phyloP scores from a whole-genome alignment of 2,888 invertebrate species.

The Thymelicus lineola region DNA sequence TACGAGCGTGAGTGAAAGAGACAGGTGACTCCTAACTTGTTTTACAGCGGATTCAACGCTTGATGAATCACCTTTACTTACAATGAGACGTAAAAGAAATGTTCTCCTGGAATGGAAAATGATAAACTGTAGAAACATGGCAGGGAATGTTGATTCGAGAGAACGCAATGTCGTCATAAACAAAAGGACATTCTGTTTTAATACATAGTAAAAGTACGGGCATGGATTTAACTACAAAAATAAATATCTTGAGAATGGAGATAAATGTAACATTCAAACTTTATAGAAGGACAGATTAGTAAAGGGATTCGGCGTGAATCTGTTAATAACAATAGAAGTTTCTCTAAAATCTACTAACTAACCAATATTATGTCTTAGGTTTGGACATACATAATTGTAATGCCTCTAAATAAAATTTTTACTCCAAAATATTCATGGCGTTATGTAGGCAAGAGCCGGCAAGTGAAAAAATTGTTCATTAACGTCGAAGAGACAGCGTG shows the following conservation, averaged over 20 bases:
- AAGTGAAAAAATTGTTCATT: conserved; percentile 19
- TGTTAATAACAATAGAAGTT: too few species aligned
- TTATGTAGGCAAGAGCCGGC: background rate
- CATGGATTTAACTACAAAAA: background rate
- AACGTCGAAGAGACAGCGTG: conserved; percentile 17
- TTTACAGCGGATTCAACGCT: conserved; percentile 22
- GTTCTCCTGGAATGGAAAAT: conserved; percentile 9
- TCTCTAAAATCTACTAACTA: too few species aligned
- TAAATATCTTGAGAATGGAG: too few species aligned
- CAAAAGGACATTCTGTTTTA: background rate
- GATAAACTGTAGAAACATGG: conserved; percentile 9
- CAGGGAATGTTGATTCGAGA: background rate
- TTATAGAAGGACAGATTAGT: too few species aligned
- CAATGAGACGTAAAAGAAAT: conserved; percentile 12
- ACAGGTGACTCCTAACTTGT: conserved; percentile 27
- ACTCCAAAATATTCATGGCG: background rate
- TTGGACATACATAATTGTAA: too few species aligned
- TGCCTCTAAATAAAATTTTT: background rate
- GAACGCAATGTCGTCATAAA: conserved; percentile 3
- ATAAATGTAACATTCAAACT: too few species aligned
- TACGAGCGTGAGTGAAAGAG: conserved; percentile 45
- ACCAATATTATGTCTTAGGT: too few species aligned
- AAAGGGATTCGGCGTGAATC: too few species aligned
- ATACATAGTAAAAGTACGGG: background rate
- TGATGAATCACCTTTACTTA: conserved; percentile 24